Conservation (phyloP, 2,113 vertebrate species). For the Myotis brandtii region DNA sequence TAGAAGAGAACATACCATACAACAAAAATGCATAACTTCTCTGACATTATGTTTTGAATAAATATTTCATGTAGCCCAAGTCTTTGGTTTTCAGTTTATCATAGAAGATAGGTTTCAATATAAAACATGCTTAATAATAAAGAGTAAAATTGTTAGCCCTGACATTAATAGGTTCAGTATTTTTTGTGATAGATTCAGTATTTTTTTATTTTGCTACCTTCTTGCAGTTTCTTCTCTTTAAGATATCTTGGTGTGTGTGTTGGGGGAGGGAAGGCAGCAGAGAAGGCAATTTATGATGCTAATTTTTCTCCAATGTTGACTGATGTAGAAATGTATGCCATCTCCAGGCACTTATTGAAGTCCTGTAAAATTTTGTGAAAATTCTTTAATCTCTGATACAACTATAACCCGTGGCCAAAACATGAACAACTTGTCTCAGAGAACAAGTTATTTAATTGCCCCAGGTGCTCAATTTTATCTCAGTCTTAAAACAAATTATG, state of each 20-base stretch:
- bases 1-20: neutral
- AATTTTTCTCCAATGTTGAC: neutral
- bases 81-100: neutral
- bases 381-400: neutral
- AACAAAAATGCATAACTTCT: neutral
- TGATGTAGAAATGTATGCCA: neutral
- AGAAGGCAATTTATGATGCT: neutral
- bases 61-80: neutral
- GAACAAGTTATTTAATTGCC: constrained; percentile 2
- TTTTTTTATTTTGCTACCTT: neutral
- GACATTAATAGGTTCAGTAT: neutral
- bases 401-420: constrained; percentile 14
- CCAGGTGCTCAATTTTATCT: constrained; percentile 23
- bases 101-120: neutral
- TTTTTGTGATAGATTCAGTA: neutral
- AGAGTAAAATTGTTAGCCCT: neutral
- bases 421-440: neutral
- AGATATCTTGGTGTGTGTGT: neutral
- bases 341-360: neutral
- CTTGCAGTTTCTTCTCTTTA: neutral
- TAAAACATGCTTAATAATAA: constrained; percentile 15
- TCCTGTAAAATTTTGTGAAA: constrained; percentile 12
- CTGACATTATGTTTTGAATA: neutral
- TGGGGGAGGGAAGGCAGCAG: too few species aligned
- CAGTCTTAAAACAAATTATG: constrained; percentile 50